Base-by-base conservation (phyloP, 2,113 vertebrate species). In the Peromyscus californicus region DNA sequence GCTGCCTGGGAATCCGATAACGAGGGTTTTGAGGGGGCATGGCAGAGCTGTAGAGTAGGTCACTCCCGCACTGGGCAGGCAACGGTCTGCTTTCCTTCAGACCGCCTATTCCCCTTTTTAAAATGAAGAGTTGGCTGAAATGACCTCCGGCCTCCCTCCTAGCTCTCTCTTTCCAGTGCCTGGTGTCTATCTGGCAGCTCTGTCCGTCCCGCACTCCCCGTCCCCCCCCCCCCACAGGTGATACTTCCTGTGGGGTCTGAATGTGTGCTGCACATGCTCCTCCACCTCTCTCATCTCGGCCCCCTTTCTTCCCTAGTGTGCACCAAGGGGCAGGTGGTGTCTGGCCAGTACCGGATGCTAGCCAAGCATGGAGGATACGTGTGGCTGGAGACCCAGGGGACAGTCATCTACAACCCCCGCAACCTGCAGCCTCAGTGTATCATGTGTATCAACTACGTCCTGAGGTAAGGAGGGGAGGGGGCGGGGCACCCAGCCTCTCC, bases 301-400 rank as follows among this genome's bases (percentile, higher is more conserved):
- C 31, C 76, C 72, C 0, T 33, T 98, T 17, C 84, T 95, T 97
- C 65, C 94, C 4, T 97, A 99, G 99, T 99, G 98, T 99, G 99
- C 94, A 96, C 99, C 80, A 99, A 99, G 98, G 99, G 99, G 48
- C 99, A 99, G 97, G 99, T 99, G 0, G 99, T 99, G 98, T 99
- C 99, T 0, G 98, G 99, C 85, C 99, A 99, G 96, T 99, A 99
- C 99, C 99, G 99, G 74, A 99, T 99, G 99, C 99, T 99, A 33
- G 99, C 99, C 26, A 99, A 99, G 96, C 99, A 99, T 0, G 99
- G 99, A 57, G 99, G 99, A 13, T 99, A 99, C 0, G 99, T 99
- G 7, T 99, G 99, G 99, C 98, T 99, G 98, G 99, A 99, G 98
- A 99, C 99, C 4, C 99, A 99, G 95, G 99, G 99, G 36, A 99